Evolutionary conservation across 2,113 vertebrate species (phyloP), one percentile per base, ranked within the genome.

Genomic region (Cheilinus undulatus): DNA sequence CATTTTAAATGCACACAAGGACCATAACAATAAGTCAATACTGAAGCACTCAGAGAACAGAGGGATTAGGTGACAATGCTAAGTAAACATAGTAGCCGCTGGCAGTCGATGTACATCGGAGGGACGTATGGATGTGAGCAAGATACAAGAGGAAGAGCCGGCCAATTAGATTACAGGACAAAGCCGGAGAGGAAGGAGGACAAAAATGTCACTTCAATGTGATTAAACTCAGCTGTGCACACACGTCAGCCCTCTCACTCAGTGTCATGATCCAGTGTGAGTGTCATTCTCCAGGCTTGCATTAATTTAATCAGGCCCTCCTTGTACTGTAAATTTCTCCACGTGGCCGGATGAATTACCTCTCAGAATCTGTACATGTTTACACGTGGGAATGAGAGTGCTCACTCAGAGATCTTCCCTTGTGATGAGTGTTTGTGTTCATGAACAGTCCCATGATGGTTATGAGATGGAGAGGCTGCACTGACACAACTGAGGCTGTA

Each of bases 161-260:
- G 74, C 79, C 80, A 86, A 88, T 91, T 82, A 72, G 70, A 91
- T 87, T 89, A 88, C 7, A 86, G 65, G 40, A 56, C 34, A 11
- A 38, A 6, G 36, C 48, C 46, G 69, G 36, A 66, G 57, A 58
- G 60, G 51, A 48, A 52, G 24, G 17, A 77, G 72, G 60, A 67
- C 50, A 58, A 24, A 19, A 74, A 83, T 54, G 36, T 51, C 59
- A 52, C 63, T 78, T 78, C 43, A 81, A 54, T 80, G 68, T 79
- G 40, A 90, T 86, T 59, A 46, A 30, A 22, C 26, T 48, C 43
- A 1, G 1, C n/a, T 12, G 13, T 28, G 6, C 38, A 1, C 69
- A 34, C 36, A 19, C 59, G 13, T 15, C 9, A 26, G 2, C 38
- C 0, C 40, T 52, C n/a, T 67, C 66, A 26, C 40, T 65, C 46